These are phyloP conservation scores for Centropyge bicolor DNA, from an alignment of 2,797 vertebrate genomes.

Conservation along the genomic window DNA sequence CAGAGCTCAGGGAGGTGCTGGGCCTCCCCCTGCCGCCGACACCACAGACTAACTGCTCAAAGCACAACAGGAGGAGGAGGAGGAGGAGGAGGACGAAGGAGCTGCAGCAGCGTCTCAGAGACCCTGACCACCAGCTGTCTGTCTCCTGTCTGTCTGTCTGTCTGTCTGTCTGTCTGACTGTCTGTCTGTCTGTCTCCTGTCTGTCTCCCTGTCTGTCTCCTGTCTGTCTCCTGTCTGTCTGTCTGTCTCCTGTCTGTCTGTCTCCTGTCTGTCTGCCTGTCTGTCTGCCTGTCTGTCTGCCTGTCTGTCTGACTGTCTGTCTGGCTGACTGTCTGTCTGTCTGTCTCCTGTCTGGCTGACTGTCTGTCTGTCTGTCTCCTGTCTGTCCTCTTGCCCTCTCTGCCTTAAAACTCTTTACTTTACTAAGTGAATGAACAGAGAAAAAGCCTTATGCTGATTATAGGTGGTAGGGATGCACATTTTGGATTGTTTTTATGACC, in stretches of 20 bases:
- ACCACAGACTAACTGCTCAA: conserved; percentile 45
- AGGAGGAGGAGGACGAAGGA: conserved; percentile 36
- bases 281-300: conserved; percentile 63
- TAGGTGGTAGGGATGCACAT: too few species aligned
- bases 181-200: conserved; percentile 22
- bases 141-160: conserved; percentile 22
- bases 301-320: conserved; percentile 52
- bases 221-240: too few species aligned
- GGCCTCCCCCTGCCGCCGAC: conserved; percentile 4
- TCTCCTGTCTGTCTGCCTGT: conserved; percentile 16
- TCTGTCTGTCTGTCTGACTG: conserved; percentile 13
- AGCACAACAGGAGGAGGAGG: conserved; percentile 50
- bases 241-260: conserved; percentile 23
- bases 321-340: conserved; percentile 13
- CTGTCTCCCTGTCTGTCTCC: too few species aligned
- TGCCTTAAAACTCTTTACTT: conserved; percentile 74
- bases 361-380: conserved; percentile 21
- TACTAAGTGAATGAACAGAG: conserved; percentile 48
- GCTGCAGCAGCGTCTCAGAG: conserved; percentile 7
- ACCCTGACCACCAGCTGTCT: conserved; percentile 29
- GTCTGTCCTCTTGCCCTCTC: conserved; percentile 45
- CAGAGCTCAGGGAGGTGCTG: conserved; percentile 34
- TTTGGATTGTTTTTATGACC: too few species aligned
- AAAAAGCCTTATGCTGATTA: conserved; percentile 42
- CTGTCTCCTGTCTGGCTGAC: conserved; percentile 22